These are phyloP conservation scores for Coracias cyanogaster DNA, from an alignment of 2,797 vertebrate species.

Conservation along the genomic window DNA sequence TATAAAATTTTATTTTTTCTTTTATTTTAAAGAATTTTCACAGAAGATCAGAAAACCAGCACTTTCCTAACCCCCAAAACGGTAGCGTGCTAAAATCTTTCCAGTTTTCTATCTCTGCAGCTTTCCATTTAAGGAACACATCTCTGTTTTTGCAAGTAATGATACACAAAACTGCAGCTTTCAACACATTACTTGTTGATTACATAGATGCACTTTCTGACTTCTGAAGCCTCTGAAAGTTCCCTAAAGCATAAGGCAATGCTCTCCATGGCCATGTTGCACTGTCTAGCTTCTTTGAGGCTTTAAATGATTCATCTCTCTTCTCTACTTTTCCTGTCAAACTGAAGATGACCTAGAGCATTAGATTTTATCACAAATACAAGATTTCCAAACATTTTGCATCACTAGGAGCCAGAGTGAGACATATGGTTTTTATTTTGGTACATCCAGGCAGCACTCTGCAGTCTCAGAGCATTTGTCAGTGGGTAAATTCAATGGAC, in stretches of 20 bases:
- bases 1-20: background rate
- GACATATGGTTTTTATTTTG: background rate
- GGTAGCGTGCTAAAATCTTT: background rate
- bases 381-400: background rate
- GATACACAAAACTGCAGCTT: background rate
- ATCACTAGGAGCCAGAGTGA: background rate
- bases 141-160: background rate
- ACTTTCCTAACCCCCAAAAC: background rate
- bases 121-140: background rate
- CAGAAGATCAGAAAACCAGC: background rate
- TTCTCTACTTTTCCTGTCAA: background rate
- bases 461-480: background rate
- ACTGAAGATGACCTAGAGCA: background rate
- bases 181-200: background rate
- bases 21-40: background rate
- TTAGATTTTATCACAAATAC: background rate
- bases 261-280: background rate
- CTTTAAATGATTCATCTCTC: slow-evolving; percentile 19
- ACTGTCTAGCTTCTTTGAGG: background rate
- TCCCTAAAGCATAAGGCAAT: background rate
- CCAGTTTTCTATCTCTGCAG: background rate
- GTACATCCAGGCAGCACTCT: background rate
- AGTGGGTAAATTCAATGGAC: background rate
- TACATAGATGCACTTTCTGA: background rate
- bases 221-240: background rate